Percentiles rank a stretch among this genome's conserved stretches.
phyloP scores from a whole-genome alignment of 1,140 invertebrate species.

The Panagrolaimus sp. region DNA sequence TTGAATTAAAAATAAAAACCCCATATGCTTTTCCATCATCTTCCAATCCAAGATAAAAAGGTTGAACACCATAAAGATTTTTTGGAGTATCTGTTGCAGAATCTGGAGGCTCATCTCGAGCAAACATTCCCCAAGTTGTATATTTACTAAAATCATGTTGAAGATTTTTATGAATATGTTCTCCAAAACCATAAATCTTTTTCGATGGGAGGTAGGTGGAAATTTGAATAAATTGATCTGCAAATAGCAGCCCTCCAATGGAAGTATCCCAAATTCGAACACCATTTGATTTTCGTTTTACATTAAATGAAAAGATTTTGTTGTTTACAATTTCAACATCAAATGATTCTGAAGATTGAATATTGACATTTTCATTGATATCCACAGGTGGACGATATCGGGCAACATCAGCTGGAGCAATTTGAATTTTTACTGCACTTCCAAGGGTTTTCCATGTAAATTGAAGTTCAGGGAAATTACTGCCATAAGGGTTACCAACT shows the following conservation, averaged over 20 bases:
- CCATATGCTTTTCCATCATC: constrained; percentile 63
- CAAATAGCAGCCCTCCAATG: constrained; percentile 66
- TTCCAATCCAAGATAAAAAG: constrained; percentile 65
- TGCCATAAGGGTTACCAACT: constrained; percentile 28
- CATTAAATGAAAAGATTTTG: constrained; percentile 42
- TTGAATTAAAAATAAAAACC: constrained; percentile 63
- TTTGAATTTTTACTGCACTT: constrained; percentile 28
- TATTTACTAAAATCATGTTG: constrained; percentile 59
- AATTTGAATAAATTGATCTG: constrained; percentile 79
- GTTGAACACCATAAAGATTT: constrained; percentile 62
- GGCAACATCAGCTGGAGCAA: not conserved
- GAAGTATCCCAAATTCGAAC: constrained; percentile 68
- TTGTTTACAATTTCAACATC: constrained; percentile 27
- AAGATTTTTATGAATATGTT: constrained; percentile 65
- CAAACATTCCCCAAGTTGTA: constrained; percentile 61
- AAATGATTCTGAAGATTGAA: constrained; percentile 28
- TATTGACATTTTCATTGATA: constrained; percentile 14
- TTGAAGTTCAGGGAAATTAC: constrained; percentile 24
- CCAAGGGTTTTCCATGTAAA: constrained; percentile 24
- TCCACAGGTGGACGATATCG: constrained; percentile 10
- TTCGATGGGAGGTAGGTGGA: constrained; percentile 69
- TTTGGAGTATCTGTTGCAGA: constrained; percentile 39
- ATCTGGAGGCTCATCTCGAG: constrained; percentile 62
- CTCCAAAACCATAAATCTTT: constrained; percentile 77
- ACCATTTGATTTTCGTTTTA: constrained; percentile 38